Evolutionary conservation across 2,888 invertebrate species (phyloP), one percentile per base, ranked within the genome.

Genomic region (Polylopha cassiicola): DNA sequence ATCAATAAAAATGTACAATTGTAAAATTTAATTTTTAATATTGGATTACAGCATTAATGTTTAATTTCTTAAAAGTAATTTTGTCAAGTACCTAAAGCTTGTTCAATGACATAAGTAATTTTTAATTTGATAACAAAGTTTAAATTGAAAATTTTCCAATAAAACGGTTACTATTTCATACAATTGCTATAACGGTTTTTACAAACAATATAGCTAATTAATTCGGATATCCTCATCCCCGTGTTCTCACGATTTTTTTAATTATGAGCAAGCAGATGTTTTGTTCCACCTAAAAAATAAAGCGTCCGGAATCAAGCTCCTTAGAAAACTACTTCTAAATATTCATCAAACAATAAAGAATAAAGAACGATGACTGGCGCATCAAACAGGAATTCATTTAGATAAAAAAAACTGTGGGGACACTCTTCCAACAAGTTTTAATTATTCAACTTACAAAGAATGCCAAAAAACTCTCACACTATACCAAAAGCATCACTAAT

Each of bases 331-430:
- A 62, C 47, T 54, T 51, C 60, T 71, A 68, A 78, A 76, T 78
- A 82, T 75, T 73, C 76, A 70, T 59, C 63, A 67, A 72, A 72
- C 67, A 73, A 71, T 41, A 24, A 74, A 76, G 72, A 61, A 61
- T 58, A 70, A 71, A 61, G 57, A 61, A 73, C 61, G 71, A 81
- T 79, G 84, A 79, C 77, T 73, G 46, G 63, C 68, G 70, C 77
- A 80, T 66, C 71, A 69, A 85, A 84, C 82, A 76, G 76, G 84
- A 76, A 78, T 78, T 75, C 75, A 82, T 79, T 81, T 77, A 79
- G 71, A 70, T 55, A 65, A 63, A 77, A 72, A 77, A 84, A 75
- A 72, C 60, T 65, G 69, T 64, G 66, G 81, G 81, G 76, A 80
- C 80, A 74, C 63, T 69, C 58, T 71, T 64, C 76, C 74, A 76